These are phyloP conservation scores for Oopsacas minuta DNA, from an alignment of 37 sponge, comb jelly and placozoan genomes.

Conservation along the genomic window DNA sequence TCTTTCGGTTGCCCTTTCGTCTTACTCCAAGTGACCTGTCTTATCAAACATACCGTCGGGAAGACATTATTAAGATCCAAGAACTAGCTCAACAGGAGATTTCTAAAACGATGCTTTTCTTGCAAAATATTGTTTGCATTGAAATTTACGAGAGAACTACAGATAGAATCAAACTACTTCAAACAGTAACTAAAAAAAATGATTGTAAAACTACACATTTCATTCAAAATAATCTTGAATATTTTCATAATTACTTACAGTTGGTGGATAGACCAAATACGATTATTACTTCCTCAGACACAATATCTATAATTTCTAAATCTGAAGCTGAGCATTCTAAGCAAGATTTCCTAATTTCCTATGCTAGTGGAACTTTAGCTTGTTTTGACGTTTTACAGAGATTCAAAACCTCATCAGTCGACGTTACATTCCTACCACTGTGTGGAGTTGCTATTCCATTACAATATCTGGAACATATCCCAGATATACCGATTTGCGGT, in stretches of 20 bases:
- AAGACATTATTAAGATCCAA: background rate
- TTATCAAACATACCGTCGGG: background rate
- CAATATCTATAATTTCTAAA: background rate
- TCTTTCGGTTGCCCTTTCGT: background rate
- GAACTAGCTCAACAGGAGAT: background rate
- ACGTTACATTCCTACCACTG: background rate
- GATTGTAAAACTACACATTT: background rate
- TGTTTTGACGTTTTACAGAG: background rate
- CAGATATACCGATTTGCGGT: background rate
- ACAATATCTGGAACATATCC: background rate
- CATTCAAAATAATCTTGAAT: background rate
- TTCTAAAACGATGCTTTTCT: background rate
- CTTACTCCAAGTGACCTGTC: background rate
- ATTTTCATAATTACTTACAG: background rate
- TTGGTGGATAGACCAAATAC: background rate
- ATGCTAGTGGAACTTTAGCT: background rate
- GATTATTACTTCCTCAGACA: background rate
- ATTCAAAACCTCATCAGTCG: background rate
- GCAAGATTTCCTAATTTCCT: background rate
- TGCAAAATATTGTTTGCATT: background rate
- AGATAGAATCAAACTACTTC: background rate
- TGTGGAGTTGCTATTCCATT: constrained; percentile 8
- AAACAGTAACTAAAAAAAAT: background rate
- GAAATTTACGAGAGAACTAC: background rate
- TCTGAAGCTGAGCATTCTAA: background rate